Conservation (phyloP, 2,113 vertebrate species). For the Bostrychus sinensis region DNA sequence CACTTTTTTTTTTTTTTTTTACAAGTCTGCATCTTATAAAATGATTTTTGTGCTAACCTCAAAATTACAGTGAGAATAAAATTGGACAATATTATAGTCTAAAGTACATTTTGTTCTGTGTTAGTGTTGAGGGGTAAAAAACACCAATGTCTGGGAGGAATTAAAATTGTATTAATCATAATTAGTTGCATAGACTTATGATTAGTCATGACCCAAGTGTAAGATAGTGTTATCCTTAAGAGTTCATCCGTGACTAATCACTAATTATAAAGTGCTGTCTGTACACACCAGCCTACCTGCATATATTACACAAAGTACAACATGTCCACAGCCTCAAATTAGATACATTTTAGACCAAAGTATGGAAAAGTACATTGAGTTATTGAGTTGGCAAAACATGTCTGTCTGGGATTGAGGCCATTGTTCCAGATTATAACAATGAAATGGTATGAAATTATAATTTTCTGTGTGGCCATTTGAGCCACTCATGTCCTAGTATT, state of each 20-base stretch:
- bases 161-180: not conserved
- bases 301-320: not conserved
- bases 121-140: not conserved
- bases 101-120: not conserved
- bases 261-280: constrained; percentile 6
- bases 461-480: not conserved
- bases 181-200: not conserved
- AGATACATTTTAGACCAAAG: not conserved
- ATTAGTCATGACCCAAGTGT: constrained; percentile 8
- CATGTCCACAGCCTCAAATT: not conserved
- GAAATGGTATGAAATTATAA: too few relatives aligned
- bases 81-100: too few relatives aligned
- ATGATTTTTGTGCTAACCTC: too few relatives aligned
- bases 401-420: too few relatives aligned
- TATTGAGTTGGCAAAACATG: too few relatives aligned
- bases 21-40: too few relatives aligned
- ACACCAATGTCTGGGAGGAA: not conserved
- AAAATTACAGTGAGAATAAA: too few relatives aligned
- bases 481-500: not conserved
- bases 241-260: not conserved
- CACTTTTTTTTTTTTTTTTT: too few relatives aligned
- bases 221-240: not conserved
- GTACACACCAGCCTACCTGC: not conserved
- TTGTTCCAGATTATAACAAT: too few relatives aligned
- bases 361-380: too few relatives aligned